Percentiles rank a stretch among this genome's conserved stretches.
Conservation (phyloP, 2,888 invertebrate species). For the Monoplex corrugatus region DNA sequence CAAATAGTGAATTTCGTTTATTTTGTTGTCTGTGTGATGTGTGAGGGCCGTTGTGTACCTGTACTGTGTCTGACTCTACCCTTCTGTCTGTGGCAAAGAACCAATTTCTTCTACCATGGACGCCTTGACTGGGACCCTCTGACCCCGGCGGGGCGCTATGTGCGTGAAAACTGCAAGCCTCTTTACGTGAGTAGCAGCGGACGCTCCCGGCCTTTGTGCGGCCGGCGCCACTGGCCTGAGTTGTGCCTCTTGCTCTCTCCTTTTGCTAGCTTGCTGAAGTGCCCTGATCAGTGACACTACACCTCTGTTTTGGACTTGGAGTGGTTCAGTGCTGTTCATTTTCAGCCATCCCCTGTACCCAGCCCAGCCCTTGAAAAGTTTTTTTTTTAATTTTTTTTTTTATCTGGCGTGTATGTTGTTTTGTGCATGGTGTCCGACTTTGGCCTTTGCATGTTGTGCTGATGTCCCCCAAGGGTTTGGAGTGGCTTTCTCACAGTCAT, state of each 20-base stretch:
- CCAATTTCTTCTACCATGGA: constrained; percentile 95
- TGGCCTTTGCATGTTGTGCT: constrained; percentile 42
- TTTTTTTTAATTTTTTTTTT: neutral
- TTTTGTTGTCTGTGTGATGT: too few relatives aligned
- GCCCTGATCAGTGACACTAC: too few relatives aligned
- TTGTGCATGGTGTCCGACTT: constrained; percentile 51
- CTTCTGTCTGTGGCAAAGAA: constrained; percentile 64
- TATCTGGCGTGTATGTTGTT: neutral
- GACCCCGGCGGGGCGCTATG: constrained; percentile 97
- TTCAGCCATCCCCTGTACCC: neutral
- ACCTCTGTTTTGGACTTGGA: too few relatives aligned
- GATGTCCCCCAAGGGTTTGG: neutral
- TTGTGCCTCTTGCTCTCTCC: neutral
- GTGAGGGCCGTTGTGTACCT: neutral
- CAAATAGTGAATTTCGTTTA: neutral
- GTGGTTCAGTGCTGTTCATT: too few relatives aligned
- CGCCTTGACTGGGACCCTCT: constrained; percentile 99
- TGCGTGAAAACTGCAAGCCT: constrained; percentile 98
- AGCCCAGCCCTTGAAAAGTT: neutral
- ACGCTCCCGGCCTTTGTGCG: neutral
- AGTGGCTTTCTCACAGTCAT: constrained; percentile 34
- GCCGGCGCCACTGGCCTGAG: neutral
- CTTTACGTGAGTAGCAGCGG: constrained; percentile 87
- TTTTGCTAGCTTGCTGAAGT: constrained; percentile 32
- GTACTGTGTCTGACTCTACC: neutral